Conservation (phyloP, 2,113 vertebrate species). For the Silurus meridionalis region DNA sequence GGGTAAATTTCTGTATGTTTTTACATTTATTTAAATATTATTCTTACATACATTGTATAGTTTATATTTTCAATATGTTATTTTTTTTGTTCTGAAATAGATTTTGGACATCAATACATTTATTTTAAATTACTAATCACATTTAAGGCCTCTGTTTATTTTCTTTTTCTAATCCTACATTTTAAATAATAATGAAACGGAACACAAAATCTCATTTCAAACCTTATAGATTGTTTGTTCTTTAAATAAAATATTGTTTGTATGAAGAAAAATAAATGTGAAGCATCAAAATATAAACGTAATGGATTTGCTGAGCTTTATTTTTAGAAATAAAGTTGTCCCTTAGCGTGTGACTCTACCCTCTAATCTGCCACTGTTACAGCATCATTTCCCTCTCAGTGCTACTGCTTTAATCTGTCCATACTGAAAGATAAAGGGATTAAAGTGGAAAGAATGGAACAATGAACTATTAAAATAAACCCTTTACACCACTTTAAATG, state of each 20-base stretch:
- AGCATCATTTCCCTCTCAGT: constrained; percentile 23
- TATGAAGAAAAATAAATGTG: not conserved
- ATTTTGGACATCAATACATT: not conserved
- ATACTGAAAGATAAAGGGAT: constrained; percentile 29
- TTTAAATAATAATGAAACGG: not conserved
- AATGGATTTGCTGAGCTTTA: constrained; percentile 21
- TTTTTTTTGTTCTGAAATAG: not conserved
- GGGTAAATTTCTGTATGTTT: not conserved
- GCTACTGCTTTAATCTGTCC: constrained; percentile 22
- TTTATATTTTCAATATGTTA: not conserved
- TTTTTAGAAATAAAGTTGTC: constrained; percentile 32
- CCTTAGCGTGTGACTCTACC: constrained; percentile 50
- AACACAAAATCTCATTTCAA: not conserved
- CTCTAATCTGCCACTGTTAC: constrained; percentile 56
- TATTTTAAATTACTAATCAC: not conserved
- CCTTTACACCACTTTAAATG: not conserved
- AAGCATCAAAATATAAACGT: not conserved
- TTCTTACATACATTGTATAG: not conserved
- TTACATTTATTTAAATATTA: not conserved
- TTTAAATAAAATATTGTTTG: not conserved
- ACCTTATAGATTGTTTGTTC: not conserved
- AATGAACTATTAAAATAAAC: not conserved
- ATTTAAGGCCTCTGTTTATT: not conserved
- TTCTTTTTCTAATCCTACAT: not conserved
- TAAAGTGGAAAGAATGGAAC: not conserved